phyloP scores from a whole-genome alignment of 2,888 invertebrate species.

The Callyntrura guangdongensis region DNA sequence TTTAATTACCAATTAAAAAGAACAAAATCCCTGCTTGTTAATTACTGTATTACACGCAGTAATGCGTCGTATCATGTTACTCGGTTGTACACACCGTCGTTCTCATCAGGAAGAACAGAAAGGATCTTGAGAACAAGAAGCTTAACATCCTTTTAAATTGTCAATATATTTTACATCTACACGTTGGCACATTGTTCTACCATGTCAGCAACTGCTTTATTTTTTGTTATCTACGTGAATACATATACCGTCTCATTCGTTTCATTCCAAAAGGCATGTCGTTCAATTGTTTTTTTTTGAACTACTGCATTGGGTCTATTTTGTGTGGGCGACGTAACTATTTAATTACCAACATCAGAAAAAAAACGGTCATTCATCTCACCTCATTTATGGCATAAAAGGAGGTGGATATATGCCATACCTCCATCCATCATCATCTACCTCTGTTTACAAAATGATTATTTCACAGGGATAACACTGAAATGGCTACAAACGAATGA shows the following conservation, averaged over 20 bases:
- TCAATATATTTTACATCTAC: background rate
- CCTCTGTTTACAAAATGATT: conserved; percentile 21
- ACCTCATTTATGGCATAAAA: conserved; percentile 59
- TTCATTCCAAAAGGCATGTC: background rate
- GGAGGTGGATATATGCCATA: conserved; percentile 1
- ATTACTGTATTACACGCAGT: conserved; percentile 11
- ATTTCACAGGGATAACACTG: conserved; percentile 26
- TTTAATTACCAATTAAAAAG: conserved; percentile 39
- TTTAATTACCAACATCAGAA: background rate
- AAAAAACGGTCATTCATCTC: conserved; percentile 67
- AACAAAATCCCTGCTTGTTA: conserved; percentile 24
- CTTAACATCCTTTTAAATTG: background rate
- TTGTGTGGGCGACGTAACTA: conserved; percentile 59
- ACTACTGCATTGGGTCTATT: background rate
- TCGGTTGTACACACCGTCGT: background rate
- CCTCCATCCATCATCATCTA: background rate
- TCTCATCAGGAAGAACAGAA: background rate
- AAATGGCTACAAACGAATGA: conserved; percentile 14
- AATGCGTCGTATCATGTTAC: background rate
- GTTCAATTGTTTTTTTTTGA: background rate
- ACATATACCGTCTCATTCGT: too few species aligned
- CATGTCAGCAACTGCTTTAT: background rate
- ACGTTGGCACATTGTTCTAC: conserved; percentile 20
- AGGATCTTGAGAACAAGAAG: background rate
- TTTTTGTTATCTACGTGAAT: background rate